Base-by-base conservation (phyloP, 1,140 invertebrate species). In the Cataglyphis hispanica region DNA sequence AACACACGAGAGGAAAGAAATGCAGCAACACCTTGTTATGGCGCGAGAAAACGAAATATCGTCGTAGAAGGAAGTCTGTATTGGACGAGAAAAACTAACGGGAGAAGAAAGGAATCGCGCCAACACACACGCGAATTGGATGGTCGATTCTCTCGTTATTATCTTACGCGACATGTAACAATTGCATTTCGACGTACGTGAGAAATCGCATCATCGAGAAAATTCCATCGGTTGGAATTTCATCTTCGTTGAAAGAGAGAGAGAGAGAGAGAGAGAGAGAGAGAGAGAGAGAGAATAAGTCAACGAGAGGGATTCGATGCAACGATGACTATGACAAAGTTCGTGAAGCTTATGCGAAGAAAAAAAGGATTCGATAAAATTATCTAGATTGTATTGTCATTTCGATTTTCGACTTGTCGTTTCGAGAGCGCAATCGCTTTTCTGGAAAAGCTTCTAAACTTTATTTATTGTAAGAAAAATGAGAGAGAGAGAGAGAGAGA, bases 11-110 rank as follows among this genome's bases (percentile, higher is more conserved):
- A 40, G 19, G 3, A 31, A 16, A 50, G 22, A 66, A 50, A 80
- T 4, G n/a, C 63, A 67, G 53, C 43, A 80, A 80, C 61, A 37
- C 43, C 22, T 80, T 31, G 63, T 80, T 80, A 69, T 40, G 56
- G 34, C 46, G 8, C 5, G 61, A 53, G 7, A 66, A 78, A 69
- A 27, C 63, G 43, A 80, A 67, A 53, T 67, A 78, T n/a, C 40
- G 10, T 76, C 25, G 31, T n/a, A n/a, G 64, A 76, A 37, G 37
- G 60, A 34, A 53, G 31, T 67, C 27, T 19, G 27, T 50, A 50
- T 27, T 34, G 22, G 8, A 13, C 31, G 40, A 34, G 56, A 25
- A 43, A 25, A 27, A 43, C 6, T 31, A n/a, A 13, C 58, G 16
- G 22, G 27, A 19, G 13, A 64, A 64, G 10, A 64, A n/a, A 19